Conservation (phyloP, 1,140 invertebrate species). For the Ladona fulva region DNA sequence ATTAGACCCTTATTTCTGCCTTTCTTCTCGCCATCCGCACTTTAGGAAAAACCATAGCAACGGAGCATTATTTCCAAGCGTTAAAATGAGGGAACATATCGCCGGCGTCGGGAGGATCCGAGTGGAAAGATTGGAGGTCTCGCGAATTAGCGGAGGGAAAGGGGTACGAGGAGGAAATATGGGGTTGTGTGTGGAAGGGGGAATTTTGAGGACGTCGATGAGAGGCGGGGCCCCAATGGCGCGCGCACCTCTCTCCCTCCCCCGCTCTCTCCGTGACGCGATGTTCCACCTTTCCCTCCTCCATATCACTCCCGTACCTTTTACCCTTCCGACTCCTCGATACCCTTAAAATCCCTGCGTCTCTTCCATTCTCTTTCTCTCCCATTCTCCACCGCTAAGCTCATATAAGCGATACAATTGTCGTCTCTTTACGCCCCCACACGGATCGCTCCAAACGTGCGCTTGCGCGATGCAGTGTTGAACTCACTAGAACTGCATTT, state of each 20-base stretch:
- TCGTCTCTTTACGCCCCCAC: too few species aligned
- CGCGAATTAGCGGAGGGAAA: conserved; percentile 20
- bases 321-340: background rate
- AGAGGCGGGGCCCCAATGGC: conserved; percentile 25
- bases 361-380: background rate
- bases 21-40: too few species aligned
- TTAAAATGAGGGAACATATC: background rate
- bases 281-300: background rate
- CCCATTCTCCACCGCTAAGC: background rate
- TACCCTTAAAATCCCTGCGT: background rate
- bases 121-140: too few species aligned
- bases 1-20: too few species aligned
- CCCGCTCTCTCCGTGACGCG: too few species aligned
- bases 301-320: background rate
- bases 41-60: too few species aligned
- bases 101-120: conserved; percentile 19
- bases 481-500: too few species aligned
- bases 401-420: background rate
- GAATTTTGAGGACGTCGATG: conserved; percentile 15
- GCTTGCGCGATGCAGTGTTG: too few species aligned
- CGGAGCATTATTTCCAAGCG: too few species aligned
- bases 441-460: too few species aligned
- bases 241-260: conserved; percentile 5
- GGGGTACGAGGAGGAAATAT: conserved; percentile 6
- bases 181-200: too few species aligned